Base-by-base conservation (phyloP, 2,113 vertebrate genomes). In the Grammomys dolichurus region DNA sequence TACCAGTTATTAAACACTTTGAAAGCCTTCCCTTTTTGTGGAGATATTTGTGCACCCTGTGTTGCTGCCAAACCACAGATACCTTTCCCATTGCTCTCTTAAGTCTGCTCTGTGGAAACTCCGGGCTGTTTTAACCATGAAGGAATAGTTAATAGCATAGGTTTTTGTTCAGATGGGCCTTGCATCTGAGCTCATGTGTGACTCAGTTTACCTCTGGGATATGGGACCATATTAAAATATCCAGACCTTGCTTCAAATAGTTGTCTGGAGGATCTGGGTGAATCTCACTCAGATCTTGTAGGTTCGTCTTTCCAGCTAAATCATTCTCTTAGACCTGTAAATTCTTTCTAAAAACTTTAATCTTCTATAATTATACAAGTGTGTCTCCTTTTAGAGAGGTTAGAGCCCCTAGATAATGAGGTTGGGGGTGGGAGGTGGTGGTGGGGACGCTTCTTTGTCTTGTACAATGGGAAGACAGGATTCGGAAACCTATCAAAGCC, bases 401-500 rank as follows among this genome's bases (percentile, higher is more conserved):
- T 87, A 76, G 82, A 97, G 11, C 3, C 14, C 43, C 46, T 84
- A 92, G 36, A 86, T 88, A 93, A 94, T 96, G 92, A 89, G 36
- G 14, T 85, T 73, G 19, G 0, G 14, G 40, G 10, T 51, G 12
- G 5, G 20, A 33, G 24, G 87, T 84, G 31, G 19, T 7, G 14
- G 33, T 3, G 7, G 7, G 31, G 92, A 95, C 51, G 33, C 69
- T 95, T 93, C 91, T 96, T 97, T 97, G 94, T 97, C 69, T 91
- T 81, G 63, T 80, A 91, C 94, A 95, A 86, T 51, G 26, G 54
- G 90, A 97, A 97, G 84, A 88, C 87, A 69, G 76, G 46, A 94
- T 92, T 96, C 33, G 84, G 69, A 95, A 96, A 58, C 36, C 89
- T 93, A 56, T 97, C 89, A 95, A 95, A 87, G 70, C 40, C 51